phyloP scores from a whole-genome alignment of 2,797 vertebrate species.

The Psittacula echo region DNA sequence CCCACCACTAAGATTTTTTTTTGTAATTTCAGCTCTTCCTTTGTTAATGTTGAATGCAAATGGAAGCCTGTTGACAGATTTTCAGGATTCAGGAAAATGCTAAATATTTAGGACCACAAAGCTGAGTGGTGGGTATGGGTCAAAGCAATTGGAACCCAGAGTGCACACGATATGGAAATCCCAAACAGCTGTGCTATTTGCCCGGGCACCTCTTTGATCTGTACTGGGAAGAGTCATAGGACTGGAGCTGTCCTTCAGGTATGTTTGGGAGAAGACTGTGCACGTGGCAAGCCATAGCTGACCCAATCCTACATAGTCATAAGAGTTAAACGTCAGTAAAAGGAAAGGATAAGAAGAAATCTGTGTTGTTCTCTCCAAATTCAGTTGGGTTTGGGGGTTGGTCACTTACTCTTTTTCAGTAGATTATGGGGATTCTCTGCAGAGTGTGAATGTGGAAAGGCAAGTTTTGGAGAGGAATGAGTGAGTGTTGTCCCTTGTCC shows the following conservation, averaged over 20 bases:
- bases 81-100: not conserved
- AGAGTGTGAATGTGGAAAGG: not conserved
- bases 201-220: not conserved
- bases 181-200: not conserved
- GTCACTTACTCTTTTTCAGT: not conserved
- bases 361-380: not conserved
- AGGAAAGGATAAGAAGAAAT: not conserved
- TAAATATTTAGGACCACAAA: not conserved
- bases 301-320: rapidly evolving
- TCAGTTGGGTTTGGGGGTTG: not conserved
- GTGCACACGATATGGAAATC: not conserved
- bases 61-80: not conserved
- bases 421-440: not conserved
- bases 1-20: not conserved
- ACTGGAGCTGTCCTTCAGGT: not conserved
- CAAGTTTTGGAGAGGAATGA: not conserved
- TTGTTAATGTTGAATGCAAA: slow-evolving; percentile 44
- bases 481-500: not conserved
- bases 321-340: not conserved
- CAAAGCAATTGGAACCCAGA: not conserved
- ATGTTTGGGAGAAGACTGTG: not conserved
- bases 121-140: not conserved
- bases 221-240: rapidly evolving
- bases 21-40: slow-evolving; percentile 40
- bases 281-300: rapidly evolving